Evolutionary conservation across 2,797 vertebrate species (phyloP), one percentile per base, ranked within the genome.

Genomic region (Falco naumanni): DNA sequence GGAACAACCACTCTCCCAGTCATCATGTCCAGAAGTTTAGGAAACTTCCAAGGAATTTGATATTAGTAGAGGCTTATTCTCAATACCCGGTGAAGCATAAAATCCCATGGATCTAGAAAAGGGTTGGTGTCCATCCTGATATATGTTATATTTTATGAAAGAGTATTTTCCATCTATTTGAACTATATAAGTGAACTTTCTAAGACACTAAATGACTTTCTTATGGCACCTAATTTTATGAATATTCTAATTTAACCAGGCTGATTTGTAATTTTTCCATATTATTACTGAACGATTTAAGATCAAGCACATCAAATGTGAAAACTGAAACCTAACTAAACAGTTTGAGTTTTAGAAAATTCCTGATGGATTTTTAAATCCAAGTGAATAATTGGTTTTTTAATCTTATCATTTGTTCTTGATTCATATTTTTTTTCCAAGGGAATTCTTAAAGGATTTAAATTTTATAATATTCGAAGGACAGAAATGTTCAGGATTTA

Each of bases 221-320:
- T 96, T 85, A 94, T 1, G 21, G 77, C 96, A 93, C 70, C n/a
- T 88, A 93, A 70, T 50, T 91, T 97, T 93, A 97, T 97, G 90
- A 95, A 96, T 97, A 97, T 96, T 97, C 88, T 96, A 97, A 98
- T 96, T 96, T 97, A 96, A 93, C 78, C 79, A 96, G 84, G 43
- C 60, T 83, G 86, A 97, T 96, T 90, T 97, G 78, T 84, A 95
- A 77, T 94, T 93, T 97, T 92, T 64, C 87, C 74, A 51, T 94
- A 97, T 98, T 97, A 96, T 94, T 98, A 96, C 70, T 65, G 69
- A 97, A 88, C 2, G 47, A 56, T 96, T 97, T 96, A 96, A 97
- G 93, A 97, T 97, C 89, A 97, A 96, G 72, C 94, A 93, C 91
- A 96, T 95, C 71, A 93, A 97, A 95, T 96, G 47, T 90, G 84